Base-by-base conservation (phyloP, 2,797 vertebrate species). In the Esox lucius region DNA sequence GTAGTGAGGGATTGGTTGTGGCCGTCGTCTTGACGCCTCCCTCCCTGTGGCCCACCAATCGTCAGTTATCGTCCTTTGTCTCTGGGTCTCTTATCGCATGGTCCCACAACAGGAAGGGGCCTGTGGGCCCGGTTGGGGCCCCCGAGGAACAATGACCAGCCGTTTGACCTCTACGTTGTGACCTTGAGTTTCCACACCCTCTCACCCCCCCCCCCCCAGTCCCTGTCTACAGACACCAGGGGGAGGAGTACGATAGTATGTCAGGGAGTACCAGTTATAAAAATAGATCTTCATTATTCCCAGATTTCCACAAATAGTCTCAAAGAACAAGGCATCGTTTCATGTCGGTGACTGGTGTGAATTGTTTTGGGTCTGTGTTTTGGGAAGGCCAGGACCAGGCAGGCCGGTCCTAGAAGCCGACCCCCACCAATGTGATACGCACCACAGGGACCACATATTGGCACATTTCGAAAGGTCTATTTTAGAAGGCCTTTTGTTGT, bases 1-100 rank as follows among this genome's bases (percentile, higher is more conserved):
- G 8, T 59, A 59, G 22, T 59, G 22, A 59, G 56, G 9, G n/a
- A 59, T 59, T 59, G 56, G 56, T 13, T 24, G n/a, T 59, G 56
- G 56, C 56, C 17, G n/a, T 22, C 24, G 35, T 46, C 59, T 35
- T 53, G 22, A 48, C n/a, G 33, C 28, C 28, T 68, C 31, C 28
- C 33, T 35, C 67, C 28, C 22, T 24, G 8, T 59, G 56, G 56
- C 69, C 48, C 73, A 81, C 81, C 59, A 77, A 86, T 85, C 93
- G 94, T 97, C 95, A 95, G 95, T 96, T 97, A 96, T 93, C 81
- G 72, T 94, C 94, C 93, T 96, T 96, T 97, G 96, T 98, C 95
- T 95, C 91, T 86, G 85, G 81, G 92, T 89, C 87, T 90, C 95
- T 98, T 97, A 98, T 98, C 96, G 94, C 84, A 81, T 87, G 93